Percentiles rank a stretch among this genome's conserved stretches.
Conservation (phyloP, 2,113 vertebrate genomes). For the Mixornis gularis region DNA sequence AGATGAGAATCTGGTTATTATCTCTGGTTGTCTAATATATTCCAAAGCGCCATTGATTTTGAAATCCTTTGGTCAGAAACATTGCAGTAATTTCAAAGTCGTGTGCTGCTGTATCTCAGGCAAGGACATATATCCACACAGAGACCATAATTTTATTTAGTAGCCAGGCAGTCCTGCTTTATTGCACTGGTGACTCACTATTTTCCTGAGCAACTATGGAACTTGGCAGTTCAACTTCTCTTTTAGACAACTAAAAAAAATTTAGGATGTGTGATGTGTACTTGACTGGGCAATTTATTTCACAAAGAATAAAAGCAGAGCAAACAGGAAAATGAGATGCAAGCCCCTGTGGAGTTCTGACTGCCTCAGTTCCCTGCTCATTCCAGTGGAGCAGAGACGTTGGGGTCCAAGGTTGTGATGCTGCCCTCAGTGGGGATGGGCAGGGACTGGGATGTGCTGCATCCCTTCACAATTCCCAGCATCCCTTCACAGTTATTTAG, state of each 20-base stretch:
- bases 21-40: not conserved
- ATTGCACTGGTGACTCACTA: not conserved
- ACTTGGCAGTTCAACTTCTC: not conserved
- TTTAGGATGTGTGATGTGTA: not conserved
- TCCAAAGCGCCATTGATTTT: not conserved
- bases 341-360: not conserved
- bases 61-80: not conserved
- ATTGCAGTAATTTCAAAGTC: not conserved
- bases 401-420: accelerated
- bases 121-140: not conserved
- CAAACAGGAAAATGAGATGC: not conserved
- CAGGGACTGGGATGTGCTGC: not conserved
- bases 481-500: not conserved
- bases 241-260: not conserved
- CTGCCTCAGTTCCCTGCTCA: not conserved
- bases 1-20: not conserved
- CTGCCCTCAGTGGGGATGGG: not conserved
- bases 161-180: not conserved
- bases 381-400: accelerated
- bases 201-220: not conserved
- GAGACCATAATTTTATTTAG: not conserved
- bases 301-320: not conserved
- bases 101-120: not conserved
- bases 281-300: not conserved
- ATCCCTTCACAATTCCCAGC: not conserved